Base-by-base conservation (phyloP, 2,113 vertebrate genomes). In the Syngnathus scovelli region DNA sequence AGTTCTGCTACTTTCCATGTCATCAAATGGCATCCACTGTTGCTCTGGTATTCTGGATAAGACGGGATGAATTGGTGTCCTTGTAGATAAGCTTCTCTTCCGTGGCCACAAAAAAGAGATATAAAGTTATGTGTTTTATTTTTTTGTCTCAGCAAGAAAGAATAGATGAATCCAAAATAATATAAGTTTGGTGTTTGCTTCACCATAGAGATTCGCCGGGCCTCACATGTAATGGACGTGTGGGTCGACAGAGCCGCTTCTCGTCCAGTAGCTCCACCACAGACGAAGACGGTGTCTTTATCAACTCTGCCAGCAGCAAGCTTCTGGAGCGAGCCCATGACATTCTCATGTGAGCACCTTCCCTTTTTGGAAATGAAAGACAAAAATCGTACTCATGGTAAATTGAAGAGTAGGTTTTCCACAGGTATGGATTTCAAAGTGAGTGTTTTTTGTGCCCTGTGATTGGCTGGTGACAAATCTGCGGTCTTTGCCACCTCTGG, bases 241-340 rank as follows among this genome's bases (percentile, higher is more conserved):
- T 88, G 70, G 92, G 91, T 9, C 87, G 92, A 64, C 92, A 89
- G 75, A 89, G 76, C 77, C 90, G 90, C 44, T 78, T 94, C 2
- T 37, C 92, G 21, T 90, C 90, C 70, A 69, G 85, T 0, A 43
- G 89, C 41, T 68, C 93, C 66, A 77, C 91, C 64, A 77, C 92
- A 48, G 96, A 98, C 48, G 96, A 96, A 58, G 95, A 97, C 0
- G 95, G 94, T 10, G 93, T 98, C 83, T 99, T 98, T 3, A 75
- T 95, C 76, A 96, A 93, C 77, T 73, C 94, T 0, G 90, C 93
- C 74, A 96, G 92, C 90, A 98, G 94, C 92, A 99, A 95, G 77
- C 93, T 99, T 41, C 91, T 99, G 74, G 98, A 99, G 83, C 91
- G 96, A 75, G 98, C 96, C 11, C 96, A 97, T 16, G 95, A 96